Percentiles rank a stretch among this genome's conserved stretches.
These are phyloP conservation scores for Masticophis lateralis DNA, from an alignment of 2,797 vertebrate genomes.

Conservation along the genomic window DNA sequence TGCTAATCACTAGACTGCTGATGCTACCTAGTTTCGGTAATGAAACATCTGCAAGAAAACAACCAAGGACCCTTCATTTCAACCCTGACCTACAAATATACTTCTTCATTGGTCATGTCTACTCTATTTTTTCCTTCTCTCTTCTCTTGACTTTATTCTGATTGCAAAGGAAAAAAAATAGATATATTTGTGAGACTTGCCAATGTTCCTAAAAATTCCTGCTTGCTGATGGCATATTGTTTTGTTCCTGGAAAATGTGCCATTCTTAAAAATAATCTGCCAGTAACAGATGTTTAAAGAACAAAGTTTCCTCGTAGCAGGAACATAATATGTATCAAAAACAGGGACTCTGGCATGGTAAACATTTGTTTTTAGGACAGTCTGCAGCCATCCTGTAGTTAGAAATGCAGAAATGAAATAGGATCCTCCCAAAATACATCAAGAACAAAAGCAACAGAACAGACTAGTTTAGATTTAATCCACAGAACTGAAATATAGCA, in stretches of 20 bases:
- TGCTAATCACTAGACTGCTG: neutral
- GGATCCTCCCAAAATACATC: neutral
- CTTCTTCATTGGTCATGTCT: neutral
- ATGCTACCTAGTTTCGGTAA: neutral
- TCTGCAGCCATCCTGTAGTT: neutral
- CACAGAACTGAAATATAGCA: neutral
- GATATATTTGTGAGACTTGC: neutral
- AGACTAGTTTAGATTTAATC: neutral
- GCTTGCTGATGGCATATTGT: neutral
- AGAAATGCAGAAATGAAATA: neutral
- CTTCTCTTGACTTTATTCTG: neutral
- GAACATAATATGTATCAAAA: neutral
- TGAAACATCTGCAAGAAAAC: neutral
- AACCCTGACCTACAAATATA: neutral
- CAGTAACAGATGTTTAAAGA: neutral
- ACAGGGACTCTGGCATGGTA: neutral
- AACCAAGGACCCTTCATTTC: neutral
- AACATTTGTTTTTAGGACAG: neutral
- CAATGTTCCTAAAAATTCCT: neutral
- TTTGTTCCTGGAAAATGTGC: neutral
- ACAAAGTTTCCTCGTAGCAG: no score
- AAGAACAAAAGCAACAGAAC: neutral
- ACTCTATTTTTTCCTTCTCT: neutral
- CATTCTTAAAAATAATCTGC: neutral
- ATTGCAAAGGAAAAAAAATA: neutral